phyloP scores from a whole-genome alignment of 1,140 invertebrate species.

The Triops cancriformis region DNA sequence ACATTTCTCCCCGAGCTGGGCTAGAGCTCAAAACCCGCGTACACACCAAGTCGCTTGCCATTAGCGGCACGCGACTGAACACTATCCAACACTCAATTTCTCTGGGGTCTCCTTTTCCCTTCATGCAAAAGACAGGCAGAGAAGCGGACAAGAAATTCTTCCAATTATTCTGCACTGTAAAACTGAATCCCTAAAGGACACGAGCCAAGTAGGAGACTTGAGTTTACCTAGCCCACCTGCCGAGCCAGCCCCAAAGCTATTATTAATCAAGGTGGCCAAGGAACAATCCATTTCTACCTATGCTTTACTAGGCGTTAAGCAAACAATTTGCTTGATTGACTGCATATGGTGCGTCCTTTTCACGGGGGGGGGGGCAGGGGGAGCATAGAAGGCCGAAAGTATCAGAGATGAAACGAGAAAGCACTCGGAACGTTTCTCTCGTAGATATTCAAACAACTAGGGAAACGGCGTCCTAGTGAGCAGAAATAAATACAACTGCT shows the following conservation, averaged over 20 bases:
- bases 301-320: neutral
- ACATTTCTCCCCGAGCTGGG: neutral
- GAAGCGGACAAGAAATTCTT: no score
- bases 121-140: no score
- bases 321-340: constrained; percentile 14
- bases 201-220: neutral
- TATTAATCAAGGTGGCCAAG: neutral
- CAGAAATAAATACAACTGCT: neutral
- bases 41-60: neutral
- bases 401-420: neutral
- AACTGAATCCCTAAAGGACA: neutral
- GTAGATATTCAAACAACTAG: no score
- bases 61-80: neutral
- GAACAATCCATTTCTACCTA: neutral
- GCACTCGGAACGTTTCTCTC: neutral
- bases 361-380: neutral
- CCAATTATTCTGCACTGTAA: neutral
- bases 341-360: neutral
- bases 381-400: no score
- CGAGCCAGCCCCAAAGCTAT: neutral
- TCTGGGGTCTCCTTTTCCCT: neutral
- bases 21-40: neutral
- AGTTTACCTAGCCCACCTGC: neutral
- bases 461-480: neutral
- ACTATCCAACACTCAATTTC: neutral